These are phyloP conservation scores for Rapana venosa DNA, from an alignment of 2,888 invertebrate species.

Conservation along the genomic window DNA sequence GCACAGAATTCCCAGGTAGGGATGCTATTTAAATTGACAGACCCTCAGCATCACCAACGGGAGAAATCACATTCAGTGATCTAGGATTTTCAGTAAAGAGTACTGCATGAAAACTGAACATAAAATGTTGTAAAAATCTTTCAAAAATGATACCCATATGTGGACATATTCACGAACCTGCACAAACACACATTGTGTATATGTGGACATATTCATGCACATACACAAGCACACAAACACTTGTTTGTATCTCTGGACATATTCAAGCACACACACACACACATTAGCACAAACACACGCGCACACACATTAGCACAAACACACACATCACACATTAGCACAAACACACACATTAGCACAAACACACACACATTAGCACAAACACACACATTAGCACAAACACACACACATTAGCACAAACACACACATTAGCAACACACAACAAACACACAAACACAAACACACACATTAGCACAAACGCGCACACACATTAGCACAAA, in stretches of 20 bases:
- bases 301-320: background rate
- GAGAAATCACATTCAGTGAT: too few species aligned
- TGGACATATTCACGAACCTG: too few species aligned
- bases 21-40: too few species aligned
- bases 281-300: background rate
- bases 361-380: background rate
- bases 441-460: background rate
- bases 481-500: background rate
- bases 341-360: background rate
- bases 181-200: too few species aligned
- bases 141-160: too few species aligned
- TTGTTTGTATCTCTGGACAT: too few species aligned
- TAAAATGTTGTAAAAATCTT: too few species aligned
- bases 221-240: background rate
- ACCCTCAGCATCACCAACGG: too few species aligned
- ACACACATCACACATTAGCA: background rate
- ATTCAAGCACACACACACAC: background rate
- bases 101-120: too few species aligned
- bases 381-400: background rate
- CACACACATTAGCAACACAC: too few species aligned
- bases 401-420: background rate
- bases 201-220: background rate
- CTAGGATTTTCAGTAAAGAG: too few species aligned
- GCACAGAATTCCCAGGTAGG: too few species aligned
- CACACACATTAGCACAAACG: background rate